Evolutionary conservation across 2,797 vertebrate species (phyloP).

Genomic region (Dendrocincla fuliginosa): DNA sequence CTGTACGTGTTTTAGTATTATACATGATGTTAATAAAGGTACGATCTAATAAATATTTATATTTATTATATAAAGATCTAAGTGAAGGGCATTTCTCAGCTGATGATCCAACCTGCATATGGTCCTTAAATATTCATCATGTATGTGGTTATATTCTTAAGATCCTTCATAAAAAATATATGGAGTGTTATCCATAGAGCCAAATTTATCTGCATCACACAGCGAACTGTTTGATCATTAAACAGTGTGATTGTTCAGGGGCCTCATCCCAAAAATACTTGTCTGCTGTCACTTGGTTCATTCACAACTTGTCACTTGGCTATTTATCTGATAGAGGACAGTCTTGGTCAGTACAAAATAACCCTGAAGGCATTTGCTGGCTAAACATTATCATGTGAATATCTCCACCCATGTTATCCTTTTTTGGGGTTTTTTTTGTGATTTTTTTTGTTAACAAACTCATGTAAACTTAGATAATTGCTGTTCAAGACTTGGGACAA

Average conservation of each 20-base stretch:
- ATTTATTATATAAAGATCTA: conserved; percentile 13
- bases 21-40: conserved; percentile 25
- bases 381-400: not conserved
- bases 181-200: not conserved
- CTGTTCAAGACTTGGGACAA: not conserved
- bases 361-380: not conserved
- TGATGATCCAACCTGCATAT: not conserved
- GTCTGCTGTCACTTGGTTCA: not conserved
- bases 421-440: not conserved
- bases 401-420: not conserved
- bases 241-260: not conserved
- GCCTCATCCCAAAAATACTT: not conserved
- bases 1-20: conserved; percentile 20
- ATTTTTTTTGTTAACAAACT: not conserved
- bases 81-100: conserved; percentile 31
- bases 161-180: conserved; percentile 21
- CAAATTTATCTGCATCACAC: not conserved
- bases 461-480: not conserved
- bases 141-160: not conserved
- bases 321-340: not conserved
- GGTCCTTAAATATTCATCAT: conserved; percentile 56
- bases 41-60: conserved; percentile 67
- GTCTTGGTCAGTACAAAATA: not conserved
- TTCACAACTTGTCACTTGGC: not conserved
- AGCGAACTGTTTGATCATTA: not conserved